Evolutionary conservation across 2,113 vertebrate species (phyloP).

Genomic region (Herpailurus yagouaroundi): DNA sequence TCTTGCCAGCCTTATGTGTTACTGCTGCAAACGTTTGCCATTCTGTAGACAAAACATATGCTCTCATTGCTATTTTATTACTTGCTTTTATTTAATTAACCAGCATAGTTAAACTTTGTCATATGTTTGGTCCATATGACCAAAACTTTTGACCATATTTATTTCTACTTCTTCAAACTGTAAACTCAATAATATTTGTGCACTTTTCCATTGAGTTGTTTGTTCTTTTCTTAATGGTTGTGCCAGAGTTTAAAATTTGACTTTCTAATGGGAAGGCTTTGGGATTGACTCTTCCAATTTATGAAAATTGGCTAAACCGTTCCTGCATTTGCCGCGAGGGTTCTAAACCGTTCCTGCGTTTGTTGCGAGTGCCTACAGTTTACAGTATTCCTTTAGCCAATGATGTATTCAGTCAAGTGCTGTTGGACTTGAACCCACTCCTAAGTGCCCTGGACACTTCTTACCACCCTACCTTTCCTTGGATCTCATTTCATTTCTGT

Average conservation of each 20-base stretch:
- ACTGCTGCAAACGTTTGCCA: background rate
- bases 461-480: background rate
- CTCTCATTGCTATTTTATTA: background rate
- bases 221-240: slow-evolving; percentile 40
- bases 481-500: background rate
- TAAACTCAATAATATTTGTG: slow-evolving; percentile 39
- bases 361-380: background rate
- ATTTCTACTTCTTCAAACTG: slow-evolving; percentile 51
- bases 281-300: background rate
- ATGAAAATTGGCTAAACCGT: background rate
- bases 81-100: slow-evolving; percentile 43
- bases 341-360: background rate
- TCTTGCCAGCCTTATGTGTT: background rate
- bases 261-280: slow-evolving; percentile 44
- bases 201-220: background rate
- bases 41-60: background rate
- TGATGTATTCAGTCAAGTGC: background rate
- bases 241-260: slow-evolving; percentile 11
- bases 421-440: background rate
- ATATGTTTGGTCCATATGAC: background rate
- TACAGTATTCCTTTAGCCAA: background rate
- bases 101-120: background rate
- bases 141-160: background rate
- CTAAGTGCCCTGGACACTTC: background rate
- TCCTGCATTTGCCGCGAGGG: background rate